Evolutionary conservation across 2,888 invertebrate genomes (phyloP), one percentile per base, ranked within the genome.

Genomic region (Aelia acuminata): DNA sequence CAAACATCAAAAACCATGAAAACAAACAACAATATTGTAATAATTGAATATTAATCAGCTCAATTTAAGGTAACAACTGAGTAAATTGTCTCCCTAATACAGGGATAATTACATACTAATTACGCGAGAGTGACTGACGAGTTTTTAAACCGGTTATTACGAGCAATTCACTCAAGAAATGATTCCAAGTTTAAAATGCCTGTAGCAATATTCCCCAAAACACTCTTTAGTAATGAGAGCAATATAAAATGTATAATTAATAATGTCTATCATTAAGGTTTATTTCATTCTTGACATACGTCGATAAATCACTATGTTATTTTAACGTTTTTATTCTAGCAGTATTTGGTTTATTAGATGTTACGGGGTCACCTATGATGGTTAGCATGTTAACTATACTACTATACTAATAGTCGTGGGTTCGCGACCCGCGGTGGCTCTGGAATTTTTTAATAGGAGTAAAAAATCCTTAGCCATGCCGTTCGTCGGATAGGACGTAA

Each of bases 91-190:
- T 35, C 20, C 35, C 7, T 7, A 20, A 8, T 4, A 26, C 22
- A 18, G n/a, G n/a, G n/a, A 20, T 70, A 70, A 70, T 70, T 35
- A 70, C 35, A 0, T 7, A 18, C 63, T 70, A 70, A 70, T 31
- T 70, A 20, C 31, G 2, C 31, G 31, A 70, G 63, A 63, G 18
- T 70, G 63, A 70, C 63, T 70, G 63, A 70, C 31, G 63, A 35
- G 15, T 70, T 70, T 70, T 70, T 70, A 70, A 70, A 70, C 63
- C 63, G 63, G 63, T 70, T 70, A 13, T 70, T 70, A 70, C 63
- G 18, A 35, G 31, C 63, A 31, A 35, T 70, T 70, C 63, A 7
- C 35, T 31, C 63, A 70, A 35, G 63, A 31, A 35, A 20, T 35
- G 18, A 70, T 70, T 70, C 35, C 8, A 15, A 18, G 18, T 31